Percentiles rank a stretch among this genome's conserved stretches.
phyloP scores from a whole-genome alignment of 2,888 invertebrate species.

The Busseola fusca region DNA sequence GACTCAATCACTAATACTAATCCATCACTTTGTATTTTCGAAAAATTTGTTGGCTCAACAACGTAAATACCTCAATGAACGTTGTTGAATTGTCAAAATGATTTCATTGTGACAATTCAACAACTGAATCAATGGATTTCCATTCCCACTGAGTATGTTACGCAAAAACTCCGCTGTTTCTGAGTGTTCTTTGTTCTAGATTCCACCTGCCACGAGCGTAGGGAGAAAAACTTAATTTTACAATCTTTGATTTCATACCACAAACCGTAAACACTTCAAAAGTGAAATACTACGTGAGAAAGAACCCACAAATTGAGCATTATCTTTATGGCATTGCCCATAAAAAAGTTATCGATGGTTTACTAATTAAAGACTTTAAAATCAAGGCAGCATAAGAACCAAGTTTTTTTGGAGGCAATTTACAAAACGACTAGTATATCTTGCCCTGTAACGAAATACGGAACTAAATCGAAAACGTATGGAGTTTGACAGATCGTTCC shows the following conservation, averaged over 20 bases:
- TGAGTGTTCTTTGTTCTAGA: not conserved
- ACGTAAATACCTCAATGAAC: not conserved
- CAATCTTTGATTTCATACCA: constrained; percentile 24
- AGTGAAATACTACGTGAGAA: constrained; percentile 49
- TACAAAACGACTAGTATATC: constrained; percentile 2
- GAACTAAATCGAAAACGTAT: constrained; percentile 6
- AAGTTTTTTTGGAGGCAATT: constrained; percentile 33
- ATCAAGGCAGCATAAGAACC: constrained; percentile 25
- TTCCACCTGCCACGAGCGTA: not conserved
- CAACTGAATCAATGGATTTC: too few species aligned
- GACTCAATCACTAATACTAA: not conserved
- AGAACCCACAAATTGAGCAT: constrained; percentile 38
- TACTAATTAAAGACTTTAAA: constrained; percentile 53
- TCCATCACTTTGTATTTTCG: not conserved
- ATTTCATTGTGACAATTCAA: too few species aligned
- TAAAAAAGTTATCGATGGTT: constrained; percentile 52
- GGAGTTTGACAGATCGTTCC: not conserved
- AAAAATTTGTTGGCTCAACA: not conserved
- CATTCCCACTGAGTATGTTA: too few species aligned
- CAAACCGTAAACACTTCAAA: constrained; percentile 30
- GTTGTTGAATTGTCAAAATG: not conserved
- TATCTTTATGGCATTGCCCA: constrained; percentile 42
- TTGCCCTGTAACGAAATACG: not conserved
- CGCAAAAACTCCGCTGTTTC: not conserved
- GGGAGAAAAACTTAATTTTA: not conserved